These are phyloP conservation scores for Artibeus jamaicensis DNA, from an alignment of 2,797 vertebrate genomes.

Conservation along the genomic window DNA sequence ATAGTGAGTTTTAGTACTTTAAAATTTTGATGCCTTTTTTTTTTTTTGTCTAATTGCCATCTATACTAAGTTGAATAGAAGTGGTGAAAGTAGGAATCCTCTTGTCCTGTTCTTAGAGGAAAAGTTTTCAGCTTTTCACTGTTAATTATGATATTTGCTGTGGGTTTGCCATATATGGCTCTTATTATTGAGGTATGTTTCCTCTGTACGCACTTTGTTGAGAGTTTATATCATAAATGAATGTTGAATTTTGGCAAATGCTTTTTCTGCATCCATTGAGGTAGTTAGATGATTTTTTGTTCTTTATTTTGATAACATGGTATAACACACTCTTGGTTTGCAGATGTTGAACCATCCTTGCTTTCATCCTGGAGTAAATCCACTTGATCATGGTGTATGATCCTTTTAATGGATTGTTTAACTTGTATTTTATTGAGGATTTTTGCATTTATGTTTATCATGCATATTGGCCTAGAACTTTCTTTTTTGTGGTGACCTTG, in stretches of 20 bases:
- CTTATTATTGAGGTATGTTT: not conserved
- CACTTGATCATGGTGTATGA: not conserved
- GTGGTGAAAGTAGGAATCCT: not conserved
- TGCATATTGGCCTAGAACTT: not conserved
- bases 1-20: not conserved
- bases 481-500: not conserved
- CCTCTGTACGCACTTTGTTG: not conserved
- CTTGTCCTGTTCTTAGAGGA: not conserved
- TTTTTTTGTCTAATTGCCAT: not conserved
- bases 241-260: not conserved
- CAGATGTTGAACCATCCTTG: not conserved
- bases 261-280: not conserved
- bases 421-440: not conserved
- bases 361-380: not conserved
- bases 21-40: not conserved
- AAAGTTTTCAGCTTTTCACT: not conserved
- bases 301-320: not conserved
- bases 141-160: not conserved
- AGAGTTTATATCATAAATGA: not conserved
- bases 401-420: not conserved
- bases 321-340: not conserved
- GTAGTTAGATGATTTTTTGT: not conserved
- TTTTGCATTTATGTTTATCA: not conserved
- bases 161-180: not conserved
- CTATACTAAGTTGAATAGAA: not conserved